Evolutionary conservation across 2,797 vertebrate genomes (phyloP).

Genomic region (Rallus crepitans): DNA sequence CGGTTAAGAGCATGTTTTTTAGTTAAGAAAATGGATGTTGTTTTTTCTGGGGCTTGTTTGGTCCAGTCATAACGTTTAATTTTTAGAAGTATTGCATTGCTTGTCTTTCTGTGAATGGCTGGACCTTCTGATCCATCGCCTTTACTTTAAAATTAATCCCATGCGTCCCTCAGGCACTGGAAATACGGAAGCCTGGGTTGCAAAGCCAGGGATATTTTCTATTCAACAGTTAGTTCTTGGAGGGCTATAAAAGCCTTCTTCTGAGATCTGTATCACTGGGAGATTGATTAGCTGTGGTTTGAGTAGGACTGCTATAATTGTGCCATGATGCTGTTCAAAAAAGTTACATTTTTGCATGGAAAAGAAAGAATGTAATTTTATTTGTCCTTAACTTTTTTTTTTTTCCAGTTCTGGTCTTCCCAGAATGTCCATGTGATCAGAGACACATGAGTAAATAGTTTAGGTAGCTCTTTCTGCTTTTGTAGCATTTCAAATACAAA

Average conservation of each 20-base stretch:
- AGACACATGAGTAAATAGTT: background rate
- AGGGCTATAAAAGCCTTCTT: background rate
- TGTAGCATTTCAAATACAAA: background rate
- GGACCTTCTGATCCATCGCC: background rate
- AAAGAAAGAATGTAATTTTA: background rate
- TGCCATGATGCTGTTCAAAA: background rate
- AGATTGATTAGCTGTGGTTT: background rate
- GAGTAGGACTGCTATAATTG: background rate
- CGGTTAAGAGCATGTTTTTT: background rate
- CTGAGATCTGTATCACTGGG: background rate
- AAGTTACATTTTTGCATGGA: background rate
- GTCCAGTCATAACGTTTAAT: background rate
- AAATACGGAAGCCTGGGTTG: background rate
- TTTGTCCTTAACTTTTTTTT: background rate
- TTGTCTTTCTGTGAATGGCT: background rate
- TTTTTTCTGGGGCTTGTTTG: background rate
- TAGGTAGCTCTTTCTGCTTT: background rate
- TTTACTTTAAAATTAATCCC: background rate
- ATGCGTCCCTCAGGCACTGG: background rate
- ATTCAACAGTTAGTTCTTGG: background rate
- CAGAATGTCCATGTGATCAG: background rate
- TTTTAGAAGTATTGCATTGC: background rate
- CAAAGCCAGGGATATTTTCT: background rate
- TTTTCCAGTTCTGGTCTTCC: background rate
- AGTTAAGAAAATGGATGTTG: background rate